These are phyloP conservation scores for Yponomeuta evonymella DNA, from an alignment of 2,888 invertebrate genomes.

Conservation along the genomic window DNA sequence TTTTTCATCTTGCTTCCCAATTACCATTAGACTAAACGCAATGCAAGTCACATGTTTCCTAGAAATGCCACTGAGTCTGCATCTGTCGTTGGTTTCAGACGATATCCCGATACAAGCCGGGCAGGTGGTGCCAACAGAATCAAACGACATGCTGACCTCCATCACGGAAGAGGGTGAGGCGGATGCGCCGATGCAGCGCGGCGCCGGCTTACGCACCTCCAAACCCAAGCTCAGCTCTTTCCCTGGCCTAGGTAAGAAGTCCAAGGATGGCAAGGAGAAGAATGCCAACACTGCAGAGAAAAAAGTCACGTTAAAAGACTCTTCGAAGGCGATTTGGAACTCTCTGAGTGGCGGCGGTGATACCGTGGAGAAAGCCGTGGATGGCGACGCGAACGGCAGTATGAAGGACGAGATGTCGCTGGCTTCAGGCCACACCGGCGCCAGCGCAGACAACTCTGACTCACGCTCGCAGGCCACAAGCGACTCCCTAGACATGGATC, in stretches of 20 bases:
- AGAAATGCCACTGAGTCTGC: neutral
- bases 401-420: slow-evolving; percentile 68
- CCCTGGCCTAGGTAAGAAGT: slow-evolving; percentile 80
- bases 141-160: slow-evolving; percentile 76
- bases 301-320: slow-evolving; percentile 62
- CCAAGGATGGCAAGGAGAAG: slow-evolving; percentile 72
- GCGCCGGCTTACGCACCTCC: slow-evolving; percentile 65
- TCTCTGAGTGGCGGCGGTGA: slow-evolving; percentile 66
- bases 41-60: too few relatives aligned
- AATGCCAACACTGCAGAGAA: slow-evolving; percentile 51
- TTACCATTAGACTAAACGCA: neutral
- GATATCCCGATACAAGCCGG: slow-evolving; percentile 91
- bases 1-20: neutral
- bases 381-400: slow-evolving; percentile 56
- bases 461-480: slow-evolving; percentile 68
- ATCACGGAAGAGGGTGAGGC: slow-evolving; percentile 82
- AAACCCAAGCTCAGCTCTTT: slow-evolving; percentile 79
- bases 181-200: slow-evolving; percentile 67
- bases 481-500: slow-evolving; percentile 69
- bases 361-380: slow-evolving; percentile 65
- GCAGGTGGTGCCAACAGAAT: slow-evolving; percentile 77
- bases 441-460: slow-evolving; percentile 61
- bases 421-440: slow-evolving; percentile 47
- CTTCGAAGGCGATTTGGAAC: slow-evolving; percentile 66
- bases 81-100: slow-evolving; percentile 74